These are phyloP conservation scores for Zoanthus gigantus DNA, from an alignment of 92 coral and sea anemone species.

Conservation along the genomic window DNA sequence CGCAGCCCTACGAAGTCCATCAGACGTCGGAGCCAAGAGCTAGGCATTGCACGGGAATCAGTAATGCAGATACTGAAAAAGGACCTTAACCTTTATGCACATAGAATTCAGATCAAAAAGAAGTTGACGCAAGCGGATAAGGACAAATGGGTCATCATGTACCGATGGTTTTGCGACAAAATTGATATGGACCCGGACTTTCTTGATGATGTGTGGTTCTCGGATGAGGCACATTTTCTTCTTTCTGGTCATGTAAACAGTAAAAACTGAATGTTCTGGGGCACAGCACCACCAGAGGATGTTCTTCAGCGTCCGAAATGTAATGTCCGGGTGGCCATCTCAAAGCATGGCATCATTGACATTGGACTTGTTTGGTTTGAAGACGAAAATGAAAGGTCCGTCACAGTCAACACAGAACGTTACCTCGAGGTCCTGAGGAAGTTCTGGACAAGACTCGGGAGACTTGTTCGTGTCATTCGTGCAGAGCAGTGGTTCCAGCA, in stretches of 20 bases:
- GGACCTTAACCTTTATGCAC: no score
- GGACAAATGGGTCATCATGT: background rate
- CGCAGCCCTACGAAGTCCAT: background rate
- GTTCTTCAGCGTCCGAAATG: background rate
- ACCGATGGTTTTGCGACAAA: background rate
- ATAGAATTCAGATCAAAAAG: background rate
- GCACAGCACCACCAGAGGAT: background rate
- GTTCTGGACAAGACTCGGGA: background rate
- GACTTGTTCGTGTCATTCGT: background rate
- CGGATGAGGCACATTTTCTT: background rate
- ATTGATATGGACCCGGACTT: background rate
- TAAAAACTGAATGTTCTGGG: background rate
- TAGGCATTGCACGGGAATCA: background rate
- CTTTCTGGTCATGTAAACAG: background rate
- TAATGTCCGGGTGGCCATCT: background rate
- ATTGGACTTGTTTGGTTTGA: background rate
- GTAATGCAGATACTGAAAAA: background rate
- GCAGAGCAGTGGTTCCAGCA: background rate
- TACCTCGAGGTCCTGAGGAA: background rate
- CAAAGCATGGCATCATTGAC: background rate
- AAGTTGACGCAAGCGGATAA: background rate
- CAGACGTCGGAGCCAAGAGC: background rate
- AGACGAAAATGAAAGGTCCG: background rate
- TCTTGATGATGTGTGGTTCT: background rate
- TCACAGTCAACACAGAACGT: background rate